These are phyloP conservation scores for Pseudopodoces humilis DNA, from an alignment of 2,113 vertebrate genomes.

Conservation along the genomic window DNA sequence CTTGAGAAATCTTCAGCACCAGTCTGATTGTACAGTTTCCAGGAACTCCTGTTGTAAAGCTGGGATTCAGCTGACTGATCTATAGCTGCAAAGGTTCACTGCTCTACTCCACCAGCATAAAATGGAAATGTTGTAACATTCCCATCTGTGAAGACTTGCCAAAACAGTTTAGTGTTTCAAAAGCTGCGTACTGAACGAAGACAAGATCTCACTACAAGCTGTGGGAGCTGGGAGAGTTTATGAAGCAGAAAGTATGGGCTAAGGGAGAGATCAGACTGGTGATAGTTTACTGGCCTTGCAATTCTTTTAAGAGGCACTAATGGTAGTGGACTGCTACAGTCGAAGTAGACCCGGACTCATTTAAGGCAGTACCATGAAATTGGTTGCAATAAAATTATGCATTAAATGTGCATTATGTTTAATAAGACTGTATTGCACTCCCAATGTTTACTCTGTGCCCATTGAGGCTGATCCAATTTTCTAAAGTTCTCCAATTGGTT, in stretches of 20 bases:
- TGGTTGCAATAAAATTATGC: slow-evolving; percentile 86
- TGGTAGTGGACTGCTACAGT: slow-evolving; percentile 74
- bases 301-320: slow-evolving; percentile 78
- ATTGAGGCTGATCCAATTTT: slow-evolving; percentile 83
- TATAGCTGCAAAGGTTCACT: slow-evolving; percentile 66
- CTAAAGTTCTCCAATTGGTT: slow-evolving; percentile 83
- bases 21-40: slow-evolving; percentile 32
- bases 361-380: slow-evolving; percentile 84
- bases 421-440: slow-evolving; percentile 83
- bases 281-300: slow-evolving; percentile 76
- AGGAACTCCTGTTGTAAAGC: slow-evolving; percentile 23
- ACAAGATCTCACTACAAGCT: slow-evolving; percentile 75
- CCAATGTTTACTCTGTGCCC: slow-evolving; percentile 83
- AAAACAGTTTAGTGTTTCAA: slow-evolving; percentile 77
- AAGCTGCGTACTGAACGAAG: slow-evolving; percentile 65
- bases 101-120: slow-evolving; percentile 66
- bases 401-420: slow-evolving; percentile 86
- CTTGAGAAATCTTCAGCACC: slow-evolving; percentile 46
- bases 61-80: slow-evolving; percentile 59
- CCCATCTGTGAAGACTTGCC: slow-evolving; percentile 71
- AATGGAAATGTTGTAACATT: slow-evolving; percentile 71
- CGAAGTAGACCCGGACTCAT: slow-evolving; percentile 75
- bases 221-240: slow-evolving; percentile 75
- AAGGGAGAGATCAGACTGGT: slow-evolving; percentile 71
- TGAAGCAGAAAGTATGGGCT: slow-evolving; percentile 80